Evolutionary conservation across 2,888 invertebrate genomes (phyloP), one percentile per base, ranked within the genome.

Genomic region (Nephrocerus scutellatus): DNA sequence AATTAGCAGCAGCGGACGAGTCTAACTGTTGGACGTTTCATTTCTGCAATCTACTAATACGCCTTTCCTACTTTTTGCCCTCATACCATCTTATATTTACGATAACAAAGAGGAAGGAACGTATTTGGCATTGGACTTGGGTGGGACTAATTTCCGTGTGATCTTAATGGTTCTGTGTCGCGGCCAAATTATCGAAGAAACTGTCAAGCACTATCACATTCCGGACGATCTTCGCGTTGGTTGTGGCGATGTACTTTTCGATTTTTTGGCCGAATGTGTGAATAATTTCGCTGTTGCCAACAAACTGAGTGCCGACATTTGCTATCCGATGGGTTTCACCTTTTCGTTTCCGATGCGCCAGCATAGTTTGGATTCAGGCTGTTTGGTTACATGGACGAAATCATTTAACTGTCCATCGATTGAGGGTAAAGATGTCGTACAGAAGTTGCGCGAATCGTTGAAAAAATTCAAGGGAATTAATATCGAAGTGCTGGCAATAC

Each of bases 291-390:
- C 84, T 34, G 68, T 68, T 18, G 70, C 72, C 25, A 73, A 80
- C 51, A 24, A 35, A 5, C 34, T 53, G 10, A 10, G 20, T 6
- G 30, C 46, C 4, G 44, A 44, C 6, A 21, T 36, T 1, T 32
- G 41, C 4, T 44, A 84, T 46, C 79, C 82, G 2, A 62, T 86
- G 47, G 87, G 85, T 6, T 88, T 88, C 67, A 86, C 86, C 3
- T 88, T 88, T 68, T 87, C 87, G 20, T 88, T 88, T 65, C 87
- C 87, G 6, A 83, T 86, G 77, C 72, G 73, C 47, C 87, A 85
- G 59, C 77, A 79, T 55, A 78, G 80, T 28, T 71, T 88, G 43
- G 76, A 80, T 44, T 76, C 75, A 8, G 86, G 82, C n/a, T 72
- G 79, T 50, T 72, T 88, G 48, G 76, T 81, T 12, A 82, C 82